phyloP scores from a whole-genome alignment of 2,113 vertebrate genomes.

The Sinocyclocheilus grahami region DNA sequence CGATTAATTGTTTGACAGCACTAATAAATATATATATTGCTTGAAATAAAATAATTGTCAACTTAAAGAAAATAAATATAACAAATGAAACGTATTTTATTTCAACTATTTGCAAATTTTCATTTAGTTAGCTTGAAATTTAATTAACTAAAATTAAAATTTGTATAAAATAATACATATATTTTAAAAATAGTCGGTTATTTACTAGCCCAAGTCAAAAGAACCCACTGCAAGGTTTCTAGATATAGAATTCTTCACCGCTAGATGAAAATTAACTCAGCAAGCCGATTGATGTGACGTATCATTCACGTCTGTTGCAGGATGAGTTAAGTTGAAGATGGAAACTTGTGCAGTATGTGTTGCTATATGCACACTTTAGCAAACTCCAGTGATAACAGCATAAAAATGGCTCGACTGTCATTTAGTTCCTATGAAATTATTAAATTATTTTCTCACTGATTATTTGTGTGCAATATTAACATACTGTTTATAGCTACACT shows the following conservation, averaged over 20 bases:
- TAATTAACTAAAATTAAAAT: too few relatives aligned
- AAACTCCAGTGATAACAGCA: background rate
- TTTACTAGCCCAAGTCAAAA: background rate
- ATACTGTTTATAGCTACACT: slow-evolving; percentile 55
- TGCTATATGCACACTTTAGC: background rate
- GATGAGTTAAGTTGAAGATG: background rate
- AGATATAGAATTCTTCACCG: background rate
- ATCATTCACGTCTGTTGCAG: background rate
- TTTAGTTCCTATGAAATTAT: background rate
- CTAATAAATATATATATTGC: too few relatives aligned
- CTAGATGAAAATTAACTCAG: background rate
- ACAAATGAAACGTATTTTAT: too few relatives aligned
- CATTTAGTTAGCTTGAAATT: too few relatives aligned
- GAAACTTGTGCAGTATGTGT: background rate
- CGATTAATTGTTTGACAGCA: too few relatives aligned
- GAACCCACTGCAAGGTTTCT: background rate
- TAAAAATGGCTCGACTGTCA: background rate
- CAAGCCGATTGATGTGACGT: background rate
- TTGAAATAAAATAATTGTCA: too few relatives aligned
- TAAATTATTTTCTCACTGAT: slow-evolving; percentile 42
- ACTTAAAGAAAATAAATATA: too few relatives aligned
- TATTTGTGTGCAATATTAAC: slow-evolving; percentile 65
- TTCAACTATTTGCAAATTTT: too few relatives aligned
- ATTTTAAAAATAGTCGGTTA: background rate
- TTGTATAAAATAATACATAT: too few relatives aligned